Conservation (phyloP, 1,140 invertebrate genomes). For the Formica selysi region DNA sequence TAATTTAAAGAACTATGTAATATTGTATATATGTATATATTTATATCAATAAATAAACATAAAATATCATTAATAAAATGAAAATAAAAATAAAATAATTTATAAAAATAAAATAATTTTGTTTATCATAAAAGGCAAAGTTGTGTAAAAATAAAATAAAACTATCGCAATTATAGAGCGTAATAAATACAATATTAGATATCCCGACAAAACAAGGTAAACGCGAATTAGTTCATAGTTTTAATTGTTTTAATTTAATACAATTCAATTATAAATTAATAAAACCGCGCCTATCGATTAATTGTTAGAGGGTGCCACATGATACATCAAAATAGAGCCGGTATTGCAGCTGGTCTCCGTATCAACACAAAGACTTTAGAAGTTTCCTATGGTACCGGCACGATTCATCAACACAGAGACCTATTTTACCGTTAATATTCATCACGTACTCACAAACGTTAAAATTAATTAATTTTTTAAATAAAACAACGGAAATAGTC, state of each 20-base stretch:
- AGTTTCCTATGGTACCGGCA: conserved; percentile 40
- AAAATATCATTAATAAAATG: no score
- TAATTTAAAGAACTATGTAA: neutral
- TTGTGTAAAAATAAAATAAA: neutral
- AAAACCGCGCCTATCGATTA: conserved; percentile 2
- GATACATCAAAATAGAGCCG: conserved; percentile 9
- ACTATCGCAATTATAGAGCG: neutral
- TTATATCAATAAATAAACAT: neutral
- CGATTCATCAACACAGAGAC: conserved; percentile 5
- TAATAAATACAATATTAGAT: neutral
- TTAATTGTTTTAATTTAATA: conserved; percentile 15
- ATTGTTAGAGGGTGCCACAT: conserved; percentile 59
- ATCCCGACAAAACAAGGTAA: neutral
- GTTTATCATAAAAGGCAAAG: neutral
- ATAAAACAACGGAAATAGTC: conserved; percentile 1
- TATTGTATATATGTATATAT: neutral
- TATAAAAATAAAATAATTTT: no score
- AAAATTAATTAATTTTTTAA: conserved; percentile 1
- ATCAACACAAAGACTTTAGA: conserved; percentile 33
- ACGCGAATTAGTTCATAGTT: neutral
- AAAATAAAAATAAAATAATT: no score
- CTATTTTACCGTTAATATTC: conserved; percentile 40
- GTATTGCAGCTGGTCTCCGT: conserved; percentile 48
- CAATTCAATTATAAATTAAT: conserved; percentile 29
- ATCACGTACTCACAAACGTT: neutral